Percentiles rank a stretch among this genome's conserved stretches.
phyloP scores from a whole-genome alignment of 2,113 vertebrate species.

The Hylia prasina region DNA sequence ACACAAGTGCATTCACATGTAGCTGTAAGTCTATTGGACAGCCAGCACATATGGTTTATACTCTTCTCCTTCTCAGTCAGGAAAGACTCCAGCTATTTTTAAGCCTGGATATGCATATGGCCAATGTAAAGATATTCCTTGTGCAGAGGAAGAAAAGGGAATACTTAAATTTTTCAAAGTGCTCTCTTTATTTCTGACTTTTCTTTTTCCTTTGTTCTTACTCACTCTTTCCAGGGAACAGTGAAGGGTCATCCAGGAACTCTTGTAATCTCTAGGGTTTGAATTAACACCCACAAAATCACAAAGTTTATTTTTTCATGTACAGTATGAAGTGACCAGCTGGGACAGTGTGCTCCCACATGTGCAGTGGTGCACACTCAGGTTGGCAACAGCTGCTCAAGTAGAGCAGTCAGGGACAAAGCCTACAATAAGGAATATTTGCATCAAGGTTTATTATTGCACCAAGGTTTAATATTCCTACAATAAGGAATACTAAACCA shows the following conservation, averaged over 20 bases:
- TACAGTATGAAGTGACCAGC: background rate
- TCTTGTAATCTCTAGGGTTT: background rate
- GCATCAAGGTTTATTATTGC: background rate
- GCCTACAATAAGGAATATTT: background rate
- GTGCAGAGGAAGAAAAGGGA: background rate
- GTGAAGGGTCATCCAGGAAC: background rate
- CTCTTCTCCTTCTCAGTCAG: background rate
- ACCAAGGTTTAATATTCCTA: background rate
- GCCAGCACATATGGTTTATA: slow-evolving; percentile 15
- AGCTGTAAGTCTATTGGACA: background rate
- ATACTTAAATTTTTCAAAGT: background rate
- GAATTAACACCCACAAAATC: background rate
- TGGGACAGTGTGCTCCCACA: background rate
- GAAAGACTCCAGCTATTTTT: slow-evolving; percentile 34
- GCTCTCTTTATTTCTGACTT: background rate
- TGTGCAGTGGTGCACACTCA: background rate
- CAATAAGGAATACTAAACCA: background rate
- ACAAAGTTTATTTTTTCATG: background rate
- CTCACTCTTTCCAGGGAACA: background rate
- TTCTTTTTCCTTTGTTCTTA: background rate
- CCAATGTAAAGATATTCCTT: background rate
- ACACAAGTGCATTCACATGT: slow-evolving; percentile 30
- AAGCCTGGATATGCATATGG: background rate
- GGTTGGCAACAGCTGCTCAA: background rate
- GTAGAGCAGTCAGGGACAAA: background rate